Percentiles rank a stretch among this genome's conserved stretches.
phyloP scores from a whole-genome alignment of 2,113 vertebrate genomes.

The Lipophrys pholis region DNA sequence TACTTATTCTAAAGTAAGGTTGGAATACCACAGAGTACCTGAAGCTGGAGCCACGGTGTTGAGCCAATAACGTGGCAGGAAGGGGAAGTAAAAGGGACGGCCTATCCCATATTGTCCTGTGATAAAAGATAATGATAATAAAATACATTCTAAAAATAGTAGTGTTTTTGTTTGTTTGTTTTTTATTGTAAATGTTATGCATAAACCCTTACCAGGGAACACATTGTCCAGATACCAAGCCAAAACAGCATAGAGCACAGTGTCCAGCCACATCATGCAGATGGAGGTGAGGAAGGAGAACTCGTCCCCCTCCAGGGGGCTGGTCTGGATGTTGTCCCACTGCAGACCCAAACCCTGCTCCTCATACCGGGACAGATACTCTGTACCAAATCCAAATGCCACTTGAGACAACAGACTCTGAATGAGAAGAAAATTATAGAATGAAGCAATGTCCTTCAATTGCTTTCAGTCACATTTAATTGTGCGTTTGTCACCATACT shows the following conservation, averaged over 20 bases:
- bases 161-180: too few species aligned
- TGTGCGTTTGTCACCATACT: too few species aligned
- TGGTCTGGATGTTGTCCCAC: constrained; percentile 92
- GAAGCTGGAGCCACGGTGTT: constrained; percentile 69
- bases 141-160: too few species aligned
- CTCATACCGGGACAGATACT: constrained; percentile 95
- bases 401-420: constrained; percentile 96
- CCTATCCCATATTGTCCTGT: constrained; percentile 93
- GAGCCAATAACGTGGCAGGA: constrained; percentile 88
- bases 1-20: not conserved
- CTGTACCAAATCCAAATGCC: constrained; percentile 95
- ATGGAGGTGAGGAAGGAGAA: constrained; percentile 94
- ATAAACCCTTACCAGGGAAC: constrained; percentile 88
- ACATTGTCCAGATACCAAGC: constrained; percentile 97
- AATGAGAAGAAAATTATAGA: not conserved
- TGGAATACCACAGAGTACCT: constrained; percentile 38
- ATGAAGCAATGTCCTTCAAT: not conserved
- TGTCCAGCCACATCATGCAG: constrained; percentile 93
- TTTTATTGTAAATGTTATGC: too few species aligned
- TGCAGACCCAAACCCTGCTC: constrained; percentile 96
- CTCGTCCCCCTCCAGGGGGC: constrained; percentile 92
- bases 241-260: constrained; percentile 88
- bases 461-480: not conserved
- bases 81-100: constrained; percentile 92
- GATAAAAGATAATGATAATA: not conserved